Base-by-base conservation (phyloP, 92 coral and sea anemone species). In the Parazoanthus atlanticus region DNA sequence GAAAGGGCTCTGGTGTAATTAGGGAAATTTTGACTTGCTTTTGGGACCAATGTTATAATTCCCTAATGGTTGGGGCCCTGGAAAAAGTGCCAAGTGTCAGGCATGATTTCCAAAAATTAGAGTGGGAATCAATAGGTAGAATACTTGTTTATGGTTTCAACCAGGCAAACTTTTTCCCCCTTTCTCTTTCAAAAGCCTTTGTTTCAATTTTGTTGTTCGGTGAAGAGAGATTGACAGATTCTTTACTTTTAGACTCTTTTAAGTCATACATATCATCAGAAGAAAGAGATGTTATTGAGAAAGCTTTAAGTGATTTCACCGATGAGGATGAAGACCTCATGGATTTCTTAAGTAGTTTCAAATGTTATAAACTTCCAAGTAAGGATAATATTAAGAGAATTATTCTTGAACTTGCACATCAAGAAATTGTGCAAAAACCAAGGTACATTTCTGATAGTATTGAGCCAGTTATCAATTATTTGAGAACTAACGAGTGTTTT, bases 341-440 rank as follows among this genome's bases (percentile, higher is more conserved):
- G 28, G 79, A 80, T 38, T 88, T 88, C 66, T 65, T 88, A 26
- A 79, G 79, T 32, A 71, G 82, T 54, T 75, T 72, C 16, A 89
- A 89, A 38, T 82, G 88, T 70, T 82, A 67, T 61, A 82, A 56
- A 82, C 32, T 76, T 29, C 80, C 80, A 33, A 73, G 81, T 52
- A 76, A 32, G 76, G 88, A 82, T 32, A 89, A 74, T 52, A 73
- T 82, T 58, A 23, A 82, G 52, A 67, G 79, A 34, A 74, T 89
- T 32, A 89, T 89, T 30, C 47, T 58, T 36, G 88, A 89, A 38
- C 75, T 82, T 28, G 91, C 91, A 41, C 88, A 89, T 73, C 88
- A 89, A 58, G 91, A 89, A 47, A 58, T 88, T 76, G 69, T 88
- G 28, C 88, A 88, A 52, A 88, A 88, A 80, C 90, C 90, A 43